These are phyloP conservation scores for Kryptopterus vitreolus DNA, from an alignment of 2,797 vertebrate genomes.

Conservation along the genomic window DNA sequence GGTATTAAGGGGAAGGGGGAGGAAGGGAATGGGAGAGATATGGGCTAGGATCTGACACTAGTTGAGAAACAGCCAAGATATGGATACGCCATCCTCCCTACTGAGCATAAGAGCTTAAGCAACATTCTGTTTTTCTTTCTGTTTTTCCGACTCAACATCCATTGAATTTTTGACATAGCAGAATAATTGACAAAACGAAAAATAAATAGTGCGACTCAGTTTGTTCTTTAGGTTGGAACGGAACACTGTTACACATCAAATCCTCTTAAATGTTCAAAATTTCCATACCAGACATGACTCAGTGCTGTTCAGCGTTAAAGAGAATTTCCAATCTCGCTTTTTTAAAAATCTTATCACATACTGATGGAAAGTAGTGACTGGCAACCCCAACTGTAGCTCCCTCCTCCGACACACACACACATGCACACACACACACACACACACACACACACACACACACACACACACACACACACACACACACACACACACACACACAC, in stretches of 20 bases:
- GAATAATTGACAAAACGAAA: no score
- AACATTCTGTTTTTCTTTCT: no score
- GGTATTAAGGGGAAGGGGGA: neutral
- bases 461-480: no score
- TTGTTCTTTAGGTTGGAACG: no score
- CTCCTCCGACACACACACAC: no score
- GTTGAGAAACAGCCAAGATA: conserved; percentile 24
- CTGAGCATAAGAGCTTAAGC: neutral
- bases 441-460: no score
- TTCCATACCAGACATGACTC: neutral
- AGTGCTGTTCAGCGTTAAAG: neutral
- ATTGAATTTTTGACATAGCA: no score
- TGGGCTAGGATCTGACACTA: conserved; percentile 13
- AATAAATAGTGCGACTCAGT: no score
- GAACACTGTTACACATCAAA: no score
- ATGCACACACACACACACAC: no score
- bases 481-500: no score
- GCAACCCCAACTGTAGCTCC: neutral
- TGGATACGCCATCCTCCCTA: conserved; percentile 2
- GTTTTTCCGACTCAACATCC: neutral
- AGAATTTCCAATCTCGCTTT: neutral
- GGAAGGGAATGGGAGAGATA: conserved; percentile 1
- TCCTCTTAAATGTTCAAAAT: no score
- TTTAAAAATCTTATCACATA: conserved; percentile 10
- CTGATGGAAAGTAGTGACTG: conserved; percentile 25